Percentiles rank a stretch among this genome's conserved stretches.
Evolutionary conservation across 2,113 vertebrate genomes (phyloP).

Genomic region (Ictalurus punctatus): DNA sequence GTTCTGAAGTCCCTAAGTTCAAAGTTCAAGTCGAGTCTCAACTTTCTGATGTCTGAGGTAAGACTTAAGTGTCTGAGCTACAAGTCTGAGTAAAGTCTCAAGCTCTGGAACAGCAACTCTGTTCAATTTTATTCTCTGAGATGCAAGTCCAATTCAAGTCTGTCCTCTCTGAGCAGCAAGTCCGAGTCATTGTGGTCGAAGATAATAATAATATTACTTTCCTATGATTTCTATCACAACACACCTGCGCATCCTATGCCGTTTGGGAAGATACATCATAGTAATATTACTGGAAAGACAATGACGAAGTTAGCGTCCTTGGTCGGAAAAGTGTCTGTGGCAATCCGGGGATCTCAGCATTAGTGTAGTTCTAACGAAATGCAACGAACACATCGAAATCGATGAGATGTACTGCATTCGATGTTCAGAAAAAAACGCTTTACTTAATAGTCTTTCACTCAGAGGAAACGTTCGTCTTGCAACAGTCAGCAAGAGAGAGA

Average conservation of each 20-base stretch:
- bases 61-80: neutral
- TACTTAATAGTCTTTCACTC: neutral
- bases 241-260: neutral
- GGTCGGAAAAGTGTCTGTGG: neutral
- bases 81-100: neutral
- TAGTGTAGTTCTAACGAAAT: neutral
- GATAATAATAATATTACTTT: neutral
- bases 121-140: neutral
- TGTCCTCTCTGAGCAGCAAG: neutral
- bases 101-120: neutral
- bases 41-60: neutral
- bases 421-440: conserved; percentile 6
- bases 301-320: neutral
- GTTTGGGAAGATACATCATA: neutral
- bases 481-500: neutral
- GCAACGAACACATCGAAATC: neutral
- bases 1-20: neutral
- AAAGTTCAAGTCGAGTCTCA: neutral
- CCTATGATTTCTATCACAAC: neutral
- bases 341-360: neutral
- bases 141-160: neutral
- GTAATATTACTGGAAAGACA: neutral
- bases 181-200: neutral
- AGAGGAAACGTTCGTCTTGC: neutral
- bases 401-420: neutral